Conservation (phyloP, 92 coral and sea anemone species). For the Meandrina meandrites region DNA sequence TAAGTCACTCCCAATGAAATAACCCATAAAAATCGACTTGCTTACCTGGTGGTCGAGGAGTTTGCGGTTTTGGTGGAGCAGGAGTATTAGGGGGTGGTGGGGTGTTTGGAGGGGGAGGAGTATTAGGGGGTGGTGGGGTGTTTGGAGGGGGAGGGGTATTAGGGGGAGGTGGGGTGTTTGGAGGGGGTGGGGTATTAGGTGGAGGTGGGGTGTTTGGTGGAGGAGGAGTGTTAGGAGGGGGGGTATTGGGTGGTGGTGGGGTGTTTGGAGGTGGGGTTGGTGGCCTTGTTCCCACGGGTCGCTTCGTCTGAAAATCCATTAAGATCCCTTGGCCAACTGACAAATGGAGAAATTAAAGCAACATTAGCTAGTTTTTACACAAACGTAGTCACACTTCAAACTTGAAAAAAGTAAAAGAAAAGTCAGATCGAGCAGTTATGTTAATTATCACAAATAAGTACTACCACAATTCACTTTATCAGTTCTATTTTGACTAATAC, state of each 20-base stretch:
- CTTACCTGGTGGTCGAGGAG: conserved; percentile 49
- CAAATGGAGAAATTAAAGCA: neutral
- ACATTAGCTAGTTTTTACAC: too few relatives aligned
- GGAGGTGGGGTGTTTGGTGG: conserved; percentile 50
- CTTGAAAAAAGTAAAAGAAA: neutral
- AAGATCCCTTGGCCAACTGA: conserved; percentile 75
- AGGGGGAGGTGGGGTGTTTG: conserved; percentile 68
- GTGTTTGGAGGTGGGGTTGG: conserved; percentile 49
- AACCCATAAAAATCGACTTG: neutral
- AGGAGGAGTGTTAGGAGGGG: conserved; percentile 63
- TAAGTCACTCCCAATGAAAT: neutral
- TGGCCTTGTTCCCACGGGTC: conserved; percentile 68
- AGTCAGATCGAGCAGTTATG: neutral
- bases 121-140: conserved; percentile 53
- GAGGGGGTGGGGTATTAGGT: conserved; percentile 40
- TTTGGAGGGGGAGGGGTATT: conserved; percentile 67
- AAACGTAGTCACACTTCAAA: too few relatives aligned
- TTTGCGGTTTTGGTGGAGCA: conserved; percentile 50
- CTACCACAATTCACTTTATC: neutral
- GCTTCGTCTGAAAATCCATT: conserved; percentile 86
- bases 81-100: conserved; percentile 49
- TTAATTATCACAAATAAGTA: too few relatives aligned
- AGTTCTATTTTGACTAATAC: neutral
- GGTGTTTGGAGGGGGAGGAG: conserved; percentile 53
- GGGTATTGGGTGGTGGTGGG: conserved; percentile 44